phyloP scores from a whole-genome alignment of 2,797 vertebrate species.

The Sciurus carolinensis region DNA sequence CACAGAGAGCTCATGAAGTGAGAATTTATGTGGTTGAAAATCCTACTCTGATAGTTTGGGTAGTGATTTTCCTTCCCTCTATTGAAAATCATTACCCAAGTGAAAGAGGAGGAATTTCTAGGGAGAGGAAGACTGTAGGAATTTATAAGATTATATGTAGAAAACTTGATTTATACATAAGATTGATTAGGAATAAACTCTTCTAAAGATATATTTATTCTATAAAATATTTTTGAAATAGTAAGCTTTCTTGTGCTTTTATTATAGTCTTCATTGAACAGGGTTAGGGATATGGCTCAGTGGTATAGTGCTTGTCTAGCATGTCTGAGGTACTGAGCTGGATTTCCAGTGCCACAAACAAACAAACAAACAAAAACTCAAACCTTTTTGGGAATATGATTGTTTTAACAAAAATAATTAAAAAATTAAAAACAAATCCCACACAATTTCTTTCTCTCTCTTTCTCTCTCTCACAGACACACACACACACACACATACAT shows the following conservation, averaged over 20 bases:
- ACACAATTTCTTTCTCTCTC: no score
- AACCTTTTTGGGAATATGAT: neutral
- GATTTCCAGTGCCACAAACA: neutral
- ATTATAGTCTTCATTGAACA: conserved; percentile 9
- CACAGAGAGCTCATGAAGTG: neutral
- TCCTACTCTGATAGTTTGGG: neutral
- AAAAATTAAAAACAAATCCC: no score
- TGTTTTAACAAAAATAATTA: neutral
- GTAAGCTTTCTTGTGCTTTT: conserved; percentile 52
- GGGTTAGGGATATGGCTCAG: neutral
- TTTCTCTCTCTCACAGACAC: no score
- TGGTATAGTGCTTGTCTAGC: neutral
- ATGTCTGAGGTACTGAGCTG: neutral
- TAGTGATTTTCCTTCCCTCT: conserved; percentile 10
- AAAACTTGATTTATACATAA: conserved; percentile 56
- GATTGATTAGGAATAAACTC: conserved; percentile 38
- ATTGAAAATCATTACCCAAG: conserved; percentile 37
- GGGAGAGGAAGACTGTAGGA: neutral
- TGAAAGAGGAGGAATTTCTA: neutral
- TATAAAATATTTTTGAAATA: conserved; percentile 52
- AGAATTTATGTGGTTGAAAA: neutral
- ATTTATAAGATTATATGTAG: conserved; percentile 2
- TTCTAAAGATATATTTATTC: conserved; percentile 25
- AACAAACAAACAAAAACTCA: neutral
- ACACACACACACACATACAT: no score